Evolutionary conservation across 2,113 vertebrate species (phyloP).

Genomic region (Anarrhichthys ocellatus): DNA sequence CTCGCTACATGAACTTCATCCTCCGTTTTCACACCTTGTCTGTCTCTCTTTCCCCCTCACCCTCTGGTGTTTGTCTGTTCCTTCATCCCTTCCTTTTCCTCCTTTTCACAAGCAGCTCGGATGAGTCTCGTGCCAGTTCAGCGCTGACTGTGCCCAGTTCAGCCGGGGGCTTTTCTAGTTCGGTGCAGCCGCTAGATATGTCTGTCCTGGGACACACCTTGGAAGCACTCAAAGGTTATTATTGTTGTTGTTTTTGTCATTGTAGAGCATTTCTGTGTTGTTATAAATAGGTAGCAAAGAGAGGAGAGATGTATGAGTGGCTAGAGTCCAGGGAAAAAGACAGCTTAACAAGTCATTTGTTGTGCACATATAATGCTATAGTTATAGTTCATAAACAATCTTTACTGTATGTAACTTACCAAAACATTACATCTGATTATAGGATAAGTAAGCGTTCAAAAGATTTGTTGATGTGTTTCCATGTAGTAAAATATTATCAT

Average conservation of each 20-base stretch:
- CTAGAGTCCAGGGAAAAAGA: neutral
- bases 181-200: slow-evolving; percentile 52
- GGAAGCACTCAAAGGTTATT: slow-evolving; percentile 72
- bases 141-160: slow-evolving; percentile 57
- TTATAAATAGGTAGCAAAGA: neutral
- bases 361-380: neutral
- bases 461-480: neutral
- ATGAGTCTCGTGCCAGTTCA: slow-evolving; percentile 56
- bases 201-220: slow-evolving; percentile 51
- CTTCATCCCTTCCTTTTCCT: neutral
- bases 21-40: neutral
- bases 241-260: slow-evolving; percentile 9
- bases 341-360: neutral
- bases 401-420: neutral
- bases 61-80: neutral
- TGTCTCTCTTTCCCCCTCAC: neutral
- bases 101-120: slow-evolving; percentile 60
- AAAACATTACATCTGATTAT: neutral
- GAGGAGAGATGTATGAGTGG: neutral
- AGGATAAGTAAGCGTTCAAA: neutral
- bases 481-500: slow-evolving; percentile 16
- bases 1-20: neutral
- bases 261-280: neutral
- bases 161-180: slow-evolving; percentile 46
- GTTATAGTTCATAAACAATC: neutral